phyloP scores from a whole-genome alignment of 2,113 vertebrate species.

The Channa argus region DNA sequence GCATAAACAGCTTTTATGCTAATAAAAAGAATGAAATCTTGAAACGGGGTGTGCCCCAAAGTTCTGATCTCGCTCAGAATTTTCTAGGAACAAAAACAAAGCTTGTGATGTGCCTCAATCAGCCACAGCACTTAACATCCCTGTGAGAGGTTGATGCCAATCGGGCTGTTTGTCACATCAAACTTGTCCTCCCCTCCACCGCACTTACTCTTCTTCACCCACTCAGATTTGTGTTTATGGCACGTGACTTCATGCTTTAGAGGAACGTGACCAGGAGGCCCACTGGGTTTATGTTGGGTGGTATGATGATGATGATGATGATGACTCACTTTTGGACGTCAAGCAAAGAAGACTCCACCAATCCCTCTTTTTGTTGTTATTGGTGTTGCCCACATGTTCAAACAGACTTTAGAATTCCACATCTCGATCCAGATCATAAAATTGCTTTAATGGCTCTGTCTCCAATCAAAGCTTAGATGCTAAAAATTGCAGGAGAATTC shows the following conservation, averaged over 20 bases:
- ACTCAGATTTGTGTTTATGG: constrained; percentile 38
- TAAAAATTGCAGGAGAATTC: constrained; percentile 13
- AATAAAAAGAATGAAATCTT: constrained; percentile 5
- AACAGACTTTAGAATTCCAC: constrained; percentile 30
- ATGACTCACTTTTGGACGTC: constrained; percentile 37
- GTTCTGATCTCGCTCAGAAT: constrained; percentile 18
- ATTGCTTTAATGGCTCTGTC: constrained; percentile 20
- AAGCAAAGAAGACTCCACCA: constrained; percentile 27
- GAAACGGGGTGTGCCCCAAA: constrained; percentile 31
- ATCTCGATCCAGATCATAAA: constrained; percentile 3
- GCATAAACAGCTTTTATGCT: constrained; percentile 41
- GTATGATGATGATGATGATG: constrained; percentile 5
- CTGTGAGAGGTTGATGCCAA: constrained; percentile 67
- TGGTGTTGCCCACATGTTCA: constrained; percentile 25
- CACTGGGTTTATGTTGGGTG: constrained; percentile 26
- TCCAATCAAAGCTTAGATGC: constrained; percentile 13
- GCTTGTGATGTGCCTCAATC: constrained; percentile 57
- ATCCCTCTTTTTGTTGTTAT: constrained; percentile 24
- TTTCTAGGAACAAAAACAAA: constrained; percentile 40
- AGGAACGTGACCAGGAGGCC: constrained; percentile 32
- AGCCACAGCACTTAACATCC: constrained; percentile 65
- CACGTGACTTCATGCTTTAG: constrained; percentile 54
- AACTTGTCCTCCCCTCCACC: constrained; percentile 37
- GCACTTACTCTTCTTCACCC: constrained; percentile 29
- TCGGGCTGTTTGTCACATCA: constrained; percentile 61